These are phyloP conservation scores for Latrodectus elegans DNA, from an alignment of 2,888 invertebrate genomes.

Conservation along the genomic window DNA sequence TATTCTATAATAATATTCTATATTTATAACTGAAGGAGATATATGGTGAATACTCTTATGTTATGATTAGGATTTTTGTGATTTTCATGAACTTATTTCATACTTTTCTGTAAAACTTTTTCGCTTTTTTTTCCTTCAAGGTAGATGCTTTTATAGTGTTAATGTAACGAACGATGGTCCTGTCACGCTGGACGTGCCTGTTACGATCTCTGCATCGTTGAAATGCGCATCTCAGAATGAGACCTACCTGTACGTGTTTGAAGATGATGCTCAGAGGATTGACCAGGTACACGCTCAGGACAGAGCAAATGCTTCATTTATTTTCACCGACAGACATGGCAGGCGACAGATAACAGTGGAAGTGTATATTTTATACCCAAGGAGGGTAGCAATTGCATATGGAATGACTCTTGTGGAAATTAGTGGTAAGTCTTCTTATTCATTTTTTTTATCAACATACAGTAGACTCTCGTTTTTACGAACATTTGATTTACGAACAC, in stretches of 20 bases:
- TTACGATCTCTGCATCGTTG: conserved; percentile 28
- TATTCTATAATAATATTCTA: too few relatives aligned
- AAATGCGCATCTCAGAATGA: conserved; percentile 22
- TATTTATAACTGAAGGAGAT: too few relatives aligned
- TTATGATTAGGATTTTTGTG: too few relatives aligned
- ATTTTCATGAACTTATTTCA: too few relatives aligned
- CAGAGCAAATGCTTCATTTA: conserved; percentile 18
- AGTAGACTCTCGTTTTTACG: too few relatives aligned
- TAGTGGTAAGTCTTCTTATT: conserved; percentile 19
- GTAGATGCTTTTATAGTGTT: conserved; percentile 15
- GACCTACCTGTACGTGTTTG: conserved; percentile 30
- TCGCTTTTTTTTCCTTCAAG: background rate
- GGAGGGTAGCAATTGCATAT: background rate
- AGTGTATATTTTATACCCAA: too few relatives aligned
- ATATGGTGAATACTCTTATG: too few relatives aligned
- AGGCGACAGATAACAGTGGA: conserved; percentile 12
- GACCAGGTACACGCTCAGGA: background rate
- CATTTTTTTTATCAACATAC: background rate
- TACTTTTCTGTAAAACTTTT: too few relatives aligned
- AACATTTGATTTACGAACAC: too few relatives aligned
- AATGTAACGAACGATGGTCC: conserved; percentile 47
- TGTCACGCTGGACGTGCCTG: conserved; percentile 43
- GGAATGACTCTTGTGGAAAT: conserved; percentile 23
- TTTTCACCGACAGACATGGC: conserved; percentile 18
- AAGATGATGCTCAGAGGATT: conserved; percentile 18